Percentiles rank a stretch among this genome's conserved stretches.
Evolutionary conservation across 2,113 vertebrate species (phyloP).

Genomic region (Excalfactoria chinensis): DNA sequence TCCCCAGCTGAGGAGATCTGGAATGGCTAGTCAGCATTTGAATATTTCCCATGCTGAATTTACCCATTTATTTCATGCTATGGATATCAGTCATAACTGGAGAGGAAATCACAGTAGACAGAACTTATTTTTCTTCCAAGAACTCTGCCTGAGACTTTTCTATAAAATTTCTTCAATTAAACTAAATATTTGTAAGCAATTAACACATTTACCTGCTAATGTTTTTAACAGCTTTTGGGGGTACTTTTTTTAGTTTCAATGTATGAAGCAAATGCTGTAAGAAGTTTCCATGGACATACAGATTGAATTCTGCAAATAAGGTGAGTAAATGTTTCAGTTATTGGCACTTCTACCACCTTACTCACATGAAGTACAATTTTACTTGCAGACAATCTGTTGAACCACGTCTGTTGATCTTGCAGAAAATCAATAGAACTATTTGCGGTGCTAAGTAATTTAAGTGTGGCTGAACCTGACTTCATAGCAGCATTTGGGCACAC

Average conservation of each 20-base stretch:
- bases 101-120: not conserved
- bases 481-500: conserved; percentile 15
- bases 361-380: conserved; percentile 39
- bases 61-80: not conserved
- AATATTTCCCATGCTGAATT: not conserved
- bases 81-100: not conserved
- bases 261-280: not conserved
- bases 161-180: not conserved
- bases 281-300: not conserved
- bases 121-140: not conserved
- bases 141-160: not conserved
- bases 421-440: conserved; percentile 58
- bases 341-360: conserved; percentile 36
- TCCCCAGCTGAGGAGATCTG: not conserved
- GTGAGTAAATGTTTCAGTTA: conserved; percentile 41
- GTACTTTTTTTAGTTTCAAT: not conserved
- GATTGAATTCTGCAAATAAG: conserved; percentile 1
- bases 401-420: conserved; percentile 39
- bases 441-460: conserved; percentile 42
- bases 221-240: not conserved
- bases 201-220: not conserved
- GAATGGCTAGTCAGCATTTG: not conserved
- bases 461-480: conserved; percentile 50
- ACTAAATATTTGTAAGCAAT: not conserved
- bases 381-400: conserved; percentile 55